A percentile compares a stretch with the other conserved stretches of the same genome.
These are phyloP conservation scores for Podarcis lilfordi DNA, from an alignment of 2,797 vertebrate species.

Conservation along the genomic window DNA sequence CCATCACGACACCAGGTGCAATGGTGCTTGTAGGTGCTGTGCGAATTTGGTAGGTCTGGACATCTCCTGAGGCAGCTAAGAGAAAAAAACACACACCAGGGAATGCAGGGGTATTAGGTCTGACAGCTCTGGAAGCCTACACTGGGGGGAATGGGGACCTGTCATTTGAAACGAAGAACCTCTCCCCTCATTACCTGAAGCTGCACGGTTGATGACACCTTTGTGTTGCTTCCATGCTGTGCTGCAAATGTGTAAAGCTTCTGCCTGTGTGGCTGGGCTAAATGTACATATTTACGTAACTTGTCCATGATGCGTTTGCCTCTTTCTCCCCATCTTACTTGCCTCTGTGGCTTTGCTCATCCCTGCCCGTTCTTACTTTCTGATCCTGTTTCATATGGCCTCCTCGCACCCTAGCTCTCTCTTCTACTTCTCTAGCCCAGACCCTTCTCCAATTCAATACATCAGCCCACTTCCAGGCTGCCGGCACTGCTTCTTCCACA, in stretches of 20 bases:
- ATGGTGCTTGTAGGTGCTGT: constrained; percentile 92
- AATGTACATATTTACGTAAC: background rate
- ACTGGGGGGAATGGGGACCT: rapidly evolving
- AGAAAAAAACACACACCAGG: constrained; percentile 3
- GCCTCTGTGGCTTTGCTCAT: background rate
- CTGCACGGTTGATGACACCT: background rate
- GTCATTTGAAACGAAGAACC: background rate
- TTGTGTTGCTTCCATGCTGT: no score
- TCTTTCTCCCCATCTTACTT: background rate
- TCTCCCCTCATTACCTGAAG: background rate
- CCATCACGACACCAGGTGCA: constrained; percentile 94
- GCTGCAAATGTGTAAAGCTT: background rate
- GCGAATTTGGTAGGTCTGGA: constrained; percentile 98
- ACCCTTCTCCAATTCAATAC: background rate
- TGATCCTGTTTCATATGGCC: background rate
- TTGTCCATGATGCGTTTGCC: background rate
- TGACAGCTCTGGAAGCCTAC: background rate
- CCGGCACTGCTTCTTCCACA: background rate
- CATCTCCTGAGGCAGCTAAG: constrained; percentile 94
- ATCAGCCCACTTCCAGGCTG: background rate
- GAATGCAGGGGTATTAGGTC: background rate
- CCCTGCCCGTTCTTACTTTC: background rate
- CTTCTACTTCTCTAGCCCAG: background rate
- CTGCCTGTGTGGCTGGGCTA: background rate
- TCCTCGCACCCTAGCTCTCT: background rate